phyloP scores from a whole-genome alignment of 2,797 vertebrate species.

The Etheostoma perlongum region DNA sequence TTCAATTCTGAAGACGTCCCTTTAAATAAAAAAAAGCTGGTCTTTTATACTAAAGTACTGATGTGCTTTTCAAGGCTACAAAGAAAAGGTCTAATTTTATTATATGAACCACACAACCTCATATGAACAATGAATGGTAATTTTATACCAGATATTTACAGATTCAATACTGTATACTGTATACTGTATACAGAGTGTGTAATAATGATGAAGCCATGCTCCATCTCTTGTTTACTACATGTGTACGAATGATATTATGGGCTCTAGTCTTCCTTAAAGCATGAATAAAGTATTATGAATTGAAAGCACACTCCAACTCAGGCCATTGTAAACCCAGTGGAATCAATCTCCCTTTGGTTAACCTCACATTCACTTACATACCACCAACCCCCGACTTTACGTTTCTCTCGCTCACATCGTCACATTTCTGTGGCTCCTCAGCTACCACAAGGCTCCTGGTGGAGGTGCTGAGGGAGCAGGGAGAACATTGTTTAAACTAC shows the following conservation, averaged over 20 bases:
- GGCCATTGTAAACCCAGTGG: background rate
- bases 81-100: background rate
- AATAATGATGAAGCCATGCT: background rate
- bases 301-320: slow-evolving; percentile 8
- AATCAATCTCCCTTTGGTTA: slow-evolving; percentile 19
- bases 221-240: background rate
- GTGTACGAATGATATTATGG: slow-evolving; percentile 5
- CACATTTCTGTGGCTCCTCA: slow-evolving; percentile 34
- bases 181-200: background rate
- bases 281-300: slow-evolving; percentile 39
- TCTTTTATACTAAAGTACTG: background rate
- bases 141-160: background rate
- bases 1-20: background rate
- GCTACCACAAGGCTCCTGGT: slow-evolving; percentile 64
- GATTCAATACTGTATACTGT: background rate
- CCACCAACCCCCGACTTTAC: background rate
- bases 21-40: background rate
- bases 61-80: background rate
- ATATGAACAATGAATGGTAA: too few species aligned
- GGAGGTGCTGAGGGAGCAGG: slow-evolving; percentile 71
- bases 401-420: background rate
- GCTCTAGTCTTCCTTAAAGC: slow-evolving; percentile 7
- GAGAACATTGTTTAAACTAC: slow-evolving; percentile 75
- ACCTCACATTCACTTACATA: slow-evolving; percentile 42
- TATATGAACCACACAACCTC: too few species aligned